Evolutionary conservation across 1,140 invertebrate genomes (phyloP).

Genomic region (Drosophila funebris): DNA sequence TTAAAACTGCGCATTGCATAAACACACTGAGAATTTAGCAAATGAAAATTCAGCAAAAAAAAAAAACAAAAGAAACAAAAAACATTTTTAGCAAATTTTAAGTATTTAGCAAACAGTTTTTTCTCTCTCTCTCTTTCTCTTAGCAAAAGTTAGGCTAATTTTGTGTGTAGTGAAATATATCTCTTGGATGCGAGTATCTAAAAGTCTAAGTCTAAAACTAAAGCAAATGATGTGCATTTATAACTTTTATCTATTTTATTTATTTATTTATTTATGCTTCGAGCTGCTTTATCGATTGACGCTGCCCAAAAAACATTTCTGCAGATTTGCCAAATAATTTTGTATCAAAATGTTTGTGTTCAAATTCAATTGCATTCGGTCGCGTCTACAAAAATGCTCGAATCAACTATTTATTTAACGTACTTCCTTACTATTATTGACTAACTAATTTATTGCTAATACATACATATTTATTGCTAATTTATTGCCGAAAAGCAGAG

Average conservation of each 20-base stretch:
- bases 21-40: slow-evolving; percentile 29
- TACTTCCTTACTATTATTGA: slow-evolving; percentile 19
- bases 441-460: slow-evolving; percentile 62
- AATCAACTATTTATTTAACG: slow-evolving; percentile 40
- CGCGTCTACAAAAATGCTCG: slow-evolving; percentile 24
- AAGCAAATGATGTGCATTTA: slow-evolving; percentile 73
- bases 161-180: slow-evolving; percentile 50
- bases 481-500: slow-evolving; percentile 61
- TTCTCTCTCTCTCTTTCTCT: background rate
- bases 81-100: slow-evolving; percentile 26
- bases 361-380: slow-evolving; percentile 54
- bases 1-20: slow-evolving; percentile 73
- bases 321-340: slow-evolving; percentile 76
- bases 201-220: slow-evolving; percentile 63
- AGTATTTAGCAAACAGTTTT: slow-evolving; percentile 30
- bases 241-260: slow-evolving; percentile 63
- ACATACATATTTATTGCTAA: slow-evolving; percentile 34
- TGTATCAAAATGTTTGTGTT: slow-evolving; percentile 78
- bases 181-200: slow-evolving; percentile 50
- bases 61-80: too few species aligned
- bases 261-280: slow-evolving; percentile 59
- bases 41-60: slow-evolving; percentile 19
- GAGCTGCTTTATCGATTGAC: slow-evolving; percentile 27
- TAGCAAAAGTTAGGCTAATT: slow-evolving; percentile 71
- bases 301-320: slow-evolving; percentile 4